Evolutionary conservation across 1,140 invertebrate genomes (phyloP).

Genomic region (Caenorhabditis tropicalis): DNA sequence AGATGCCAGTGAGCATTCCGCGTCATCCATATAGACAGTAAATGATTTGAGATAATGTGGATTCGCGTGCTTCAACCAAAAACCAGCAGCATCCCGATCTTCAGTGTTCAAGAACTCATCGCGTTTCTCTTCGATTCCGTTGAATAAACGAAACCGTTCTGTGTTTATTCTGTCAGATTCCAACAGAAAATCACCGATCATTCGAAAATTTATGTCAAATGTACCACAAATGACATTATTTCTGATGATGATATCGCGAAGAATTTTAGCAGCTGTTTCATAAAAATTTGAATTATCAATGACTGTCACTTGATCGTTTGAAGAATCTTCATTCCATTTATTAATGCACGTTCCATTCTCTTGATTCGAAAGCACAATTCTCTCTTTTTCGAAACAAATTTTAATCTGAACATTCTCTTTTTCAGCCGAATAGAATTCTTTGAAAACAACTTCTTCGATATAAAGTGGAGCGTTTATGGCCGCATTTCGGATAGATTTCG

Average conservation of each 20-base stretch:
- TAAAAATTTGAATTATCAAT: not conserved
- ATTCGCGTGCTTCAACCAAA: not conserved
- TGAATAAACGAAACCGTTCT: not conserved
- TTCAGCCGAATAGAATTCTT: no score
- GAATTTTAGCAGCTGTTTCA: not conserved
- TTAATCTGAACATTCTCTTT: no score
- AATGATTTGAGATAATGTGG: not conserved
- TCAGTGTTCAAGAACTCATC: not conserved
- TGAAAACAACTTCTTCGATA: not conserved
- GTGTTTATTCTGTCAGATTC: not conserved
- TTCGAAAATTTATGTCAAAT: not conserved
- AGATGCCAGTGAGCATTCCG: not conserved
- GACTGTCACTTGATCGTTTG: not conserved
- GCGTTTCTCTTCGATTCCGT: not conserved
- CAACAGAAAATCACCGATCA: not conserved
- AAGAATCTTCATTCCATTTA: no score
- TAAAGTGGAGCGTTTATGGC: not conserved
- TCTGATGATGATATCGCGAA: not conserved
- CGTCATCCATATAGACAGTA: not conserved
- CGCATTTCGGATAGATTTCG: not conserved
- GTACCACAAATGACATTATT: not conserved
- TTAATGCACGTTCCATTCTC: no score
- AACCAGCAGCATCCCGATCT: not conserved
- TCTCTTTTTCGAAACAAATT: no score
- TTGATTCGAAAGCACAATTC: no score